Conservation (phyloP, 1,140 invertebrate species). For the Eumaeus atala region DNA sequence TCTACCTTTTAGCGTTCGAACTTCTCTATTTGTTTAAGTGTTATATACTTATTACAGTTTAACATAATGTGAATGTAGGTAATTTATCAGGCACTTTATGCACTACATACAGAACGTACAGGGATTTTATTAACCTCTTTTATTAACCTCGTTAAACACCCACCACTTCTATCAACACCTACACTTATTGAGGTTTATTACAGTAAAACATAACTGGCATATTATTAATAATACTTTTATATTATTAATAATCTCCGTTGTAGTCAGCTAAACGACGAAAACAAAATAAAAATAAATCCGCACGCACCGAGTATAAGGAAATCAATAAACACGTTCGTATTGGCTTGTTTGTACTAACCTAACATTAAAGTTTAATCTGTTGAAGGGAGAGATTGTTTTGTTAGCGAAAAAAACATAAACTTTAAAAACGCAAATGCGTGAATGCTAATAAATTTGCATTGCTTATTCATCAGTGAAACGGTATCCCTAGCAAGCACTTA, state of each 20-base stretch:
- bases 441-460: constrained; percentile 51
- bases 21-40: too few species aligned
- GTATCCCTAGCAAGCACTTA: constrained; percentile 65
- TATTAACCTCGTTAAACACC: too few species aligned
- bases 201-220: too few species aligned
- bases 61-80: too few species aligned
- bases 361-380: constrained; percentile 1
- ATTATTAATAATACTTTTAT: too few species aligned
- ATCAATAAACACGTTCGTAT: constrained; percentile 15
- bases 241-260: neutral
- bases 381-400: constrained; percentile 8
- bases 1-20: too few species aligned
- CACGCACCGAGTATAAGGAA: neutral
- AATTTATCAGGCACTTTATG: too few species aligned
- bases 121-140: too few species aligned
- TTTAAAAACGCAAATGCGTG: constrained; percentile 28
- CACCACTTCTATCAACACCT: too few species aligned
- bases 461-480: constrained; percentile 63
- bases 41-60: too few species aligned
- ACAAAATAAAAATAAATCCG: constrained; percentile 1
- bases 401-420: constrained; percentile 13
- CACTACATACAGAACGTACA: too few species aligned
- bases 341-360: constrained; percentile 16
- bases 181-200: too few species aligned
- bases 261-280: neutral